A percentile compares a stretch with the other conserved stretches of the same genome.
Conservation (phyloP, 1,140 invertebrate species). For the Phymorhynchus buccinoides region DNA sequence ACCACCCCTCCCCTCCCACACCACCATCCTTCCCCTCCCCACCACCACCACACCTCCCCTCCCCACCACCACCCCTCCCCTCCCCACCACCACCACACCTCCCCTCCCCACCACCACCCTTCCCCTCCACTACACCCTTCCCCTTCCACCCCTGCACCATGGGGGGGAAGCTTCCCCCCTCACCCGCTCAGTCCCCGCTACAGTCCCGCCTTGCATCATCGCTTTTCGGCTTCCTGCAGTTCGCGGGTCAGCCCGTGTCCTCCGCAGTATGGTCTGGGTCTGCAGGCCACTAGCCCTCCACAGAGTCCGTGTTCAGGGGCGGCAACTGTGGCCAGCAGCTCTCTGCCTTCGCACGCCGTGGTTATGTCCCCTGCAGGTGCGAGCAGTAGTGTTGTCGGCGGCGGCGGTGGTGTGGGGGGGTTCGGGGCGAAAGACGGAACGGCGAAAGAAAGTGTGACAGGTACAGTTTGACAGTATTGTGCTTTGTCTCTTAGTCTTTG, state of each 20-base stretch:
- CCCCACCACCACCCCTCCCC: conserved; percentile 40
- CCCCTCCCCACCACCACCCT: background rate
- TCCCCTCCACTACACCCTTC: background rate
- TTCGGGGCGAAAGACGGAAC: background rate
- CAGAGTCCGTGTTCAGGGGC: background rate
- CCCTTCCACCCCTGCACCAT: background rate
- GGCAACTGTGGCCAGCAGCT: background rate
- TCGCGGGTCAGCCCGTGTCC: background rate
- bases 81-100: too few relatives aligned
- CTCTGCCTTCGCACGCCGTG: background rate
- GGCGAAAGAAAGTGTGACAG: background rate
- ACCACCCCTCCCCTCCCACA: too few relatives aligned
- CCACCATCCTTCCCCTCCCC: too few relatives aligned
- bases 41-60: conserved; percentile 67
- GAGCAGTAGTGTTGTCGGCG: background rate
- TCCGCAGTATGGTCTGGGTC: background rate
- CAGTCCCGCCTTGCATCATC: background rate
- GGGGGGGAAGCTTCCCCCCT: too few relatives aligned
- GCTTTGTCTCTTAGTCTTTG: too few relatives aligned
- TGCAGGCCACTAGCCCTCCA: background rate
- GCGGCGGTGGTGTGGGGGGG: background rate
- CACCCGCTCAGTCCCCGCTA: background rate
- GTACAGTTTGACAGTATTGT: background rate
- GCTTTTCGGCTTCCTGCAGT: background rate
- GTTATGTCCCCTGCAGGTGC: background rate